Base-by-base conservation (phyloP, 1,140 invertebrate species). In the Chironomus tepperi region DNA sequence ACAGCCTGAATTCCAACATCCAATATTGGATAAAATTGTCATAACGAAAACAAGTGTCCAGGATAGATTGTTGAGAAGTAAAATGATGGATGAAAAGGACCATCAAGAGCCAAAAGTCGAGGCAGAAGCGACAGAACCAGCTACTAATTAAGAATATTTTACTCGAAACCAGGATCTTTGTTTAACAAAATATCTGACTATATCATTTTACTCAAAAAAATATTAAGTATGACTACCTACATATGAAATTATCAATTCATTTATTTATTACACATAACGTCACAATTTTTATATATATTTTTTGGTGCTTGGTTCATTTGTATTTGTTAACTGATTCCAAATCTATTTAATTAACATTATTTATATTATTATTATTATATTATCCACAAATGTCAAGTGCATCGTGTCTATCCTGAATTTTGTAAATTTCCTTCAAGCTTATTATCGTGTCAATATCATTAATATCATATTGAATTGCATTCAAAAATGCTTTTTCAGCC, bases 1-100 rank as follows among this genome's bases (percentile, higher is more conserved):
- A 19, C 8, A 70, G n/a, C 16, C 65, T 12, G 65, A 70, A 12
- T 18, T 70, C 19, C 65, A 70, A 19, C 65, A 19, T 70, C 65
- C 65, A 19, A 70, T 70, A 21, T 70, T 70, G 6, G 65, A 70
- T 18, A 70, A 70, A 21, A 70, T 70, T 19, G 19, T 70, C 3
- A 70, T 70, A 3, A 18, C 16, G 2, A 70, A 70, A 19, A 70
- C 65, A 9, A 70, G 65, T 7, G 65, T 70, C 3, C 65, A 70
- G 18, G 65, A 70, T 2, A 70, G 65, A 70, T 70, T 70, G 6
- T 18, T 18, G n/a, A 15, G 65, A 5, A 57, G 47, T 15, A 57
- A 57, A 57, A 57, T 57, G 47, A 5, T 57, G 0, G 47, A 57
- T 57, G 47, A 57, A 57, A 57, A 57, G n/a, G 47, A 57, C 15